Conservation (phyloP, 2,888 invertebrate species). For the Eupithecia vulgata region DNA sequence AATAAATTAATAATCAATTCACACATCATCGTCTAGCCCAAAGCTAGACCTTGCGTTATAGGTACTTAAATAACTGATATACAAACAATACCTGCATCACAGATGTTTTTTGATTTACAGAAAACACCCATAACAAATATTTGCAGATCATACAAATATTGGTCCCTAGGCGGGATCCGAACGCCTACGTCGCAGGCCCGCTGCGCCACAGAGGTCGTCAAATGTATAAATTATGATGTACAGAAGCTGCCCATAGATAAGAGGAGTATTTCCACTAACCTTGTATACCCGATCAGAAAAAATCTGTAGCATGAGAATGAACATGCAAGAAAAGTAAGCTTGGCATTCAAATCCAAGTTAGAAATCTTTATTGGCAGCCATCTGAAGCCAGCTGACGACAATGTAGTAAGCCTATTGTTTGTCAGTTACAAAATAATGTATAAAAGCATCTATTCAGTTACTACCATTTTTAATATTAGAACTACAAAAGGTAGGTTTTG, state of each 20-base stretch:
- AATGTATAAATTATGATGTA: conserved; percentile 1
- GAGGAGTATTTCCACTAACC: background rate
- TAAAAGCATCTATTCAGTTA: background rate
- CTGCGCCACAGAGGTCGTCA: background rate
- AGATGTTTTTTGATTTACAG: too few species aligned
- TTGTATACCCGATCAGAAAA: background rate
- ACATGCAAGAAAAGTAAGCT: background rate
- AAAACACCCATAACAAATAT: too few species aligned
- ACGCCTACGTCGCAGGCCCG: background rate
- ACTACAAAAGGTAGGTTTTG: background rate
- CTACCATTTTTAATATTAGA: background rate
- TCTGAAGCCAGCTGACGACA: conserved; percentile 25
- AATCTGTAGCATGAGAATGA: background rate
- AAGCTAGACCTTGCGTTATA: too few species aligned
- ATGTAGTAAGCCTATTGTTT: conserved; percentile 13
- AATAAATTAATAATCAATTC: too few species aligned
- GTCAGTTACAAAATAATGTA: background rate
- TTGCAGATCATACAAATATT: too few species aligned
- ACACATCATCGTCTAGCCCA: too few species aligned
- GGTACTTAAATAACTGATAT: too few species aligned
- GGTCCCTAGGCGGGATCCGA: too few species aligned
- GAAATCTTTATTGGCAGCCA: conserved; percentile 19
- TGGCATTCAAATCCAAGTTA: background rate
- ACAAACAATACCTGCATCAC: too few species aligned
- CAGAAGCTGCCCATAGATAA: background rate